Evolutionary conservation across 1,140 invertebrate species (phyloP).

Genomic region (Microplitis mediator): DNA sequence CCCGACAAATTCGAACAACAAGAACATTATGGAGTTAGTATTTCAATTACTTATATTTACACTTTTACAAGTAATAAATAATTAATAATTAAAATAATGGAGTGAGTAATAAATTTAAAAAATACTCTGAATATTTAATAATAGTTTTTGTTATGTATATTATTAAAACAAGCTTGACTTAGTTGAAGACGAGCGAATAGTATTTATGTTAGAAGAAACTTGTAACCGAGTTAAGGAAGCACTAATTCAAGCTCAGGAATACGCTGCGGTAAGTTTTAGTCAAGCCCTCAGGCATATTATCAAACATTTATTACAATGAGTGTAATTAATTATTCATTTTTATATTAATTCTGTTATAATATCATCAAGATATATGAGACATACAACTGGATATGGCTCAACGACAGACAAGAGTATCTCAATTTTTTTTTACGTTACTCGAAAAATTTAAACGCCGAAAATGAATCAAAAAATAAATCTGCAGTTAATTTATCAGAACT

Average conservation of each 20-base stretch:
- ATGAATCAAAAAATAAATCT: conserved; percentile 49
- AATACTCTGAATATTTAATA: conserved; percentile 2
- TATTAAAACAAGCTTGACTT: conserved; percentile 42
- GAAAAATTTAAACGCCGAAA: conserved; percentile 67
- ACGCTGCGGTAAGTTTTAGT: conserved; percentile 38
- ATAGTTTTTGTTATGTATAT: not conserved
- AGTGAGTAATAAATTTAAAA: not conserved
- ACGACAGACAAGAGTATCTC: conserved; percentile 68
- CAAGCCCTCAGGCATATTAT: conserved; percentile 16
- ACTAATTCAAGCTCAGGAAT: conserved; percentile 43
- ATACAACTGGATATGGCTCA: conserved; percentile 71
- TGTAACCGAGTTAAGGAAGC: conserved; percentile 48
- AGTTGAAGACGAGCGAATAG: conserved; percentile 47
- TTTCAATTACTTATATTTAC: not conserved
- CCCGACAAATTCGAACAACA: conserved; percentile 46
- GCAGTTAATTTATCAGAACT: conserved; percentile 48
- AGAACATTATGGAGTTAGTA: conserved; percentile 46
- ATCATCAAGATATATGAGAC: conserved; percentile 44
- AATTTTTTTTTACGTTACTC: conserved; percentile 71
- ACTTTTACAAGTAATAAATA: not conserved
- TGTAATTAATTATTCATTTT: conserved; percentile 17
- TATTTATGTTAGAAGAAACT: conserved; percentile 54
- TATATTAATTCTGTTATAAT: conserved; percentile 1
- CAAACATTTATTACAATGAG: conserved; percentile 24
- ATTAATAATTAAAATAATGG: too few relatives aligned